phyloP scores from a whole-genome alignment of 2,113 vertebrate genomes.

The Barbus barbus region DNA sequence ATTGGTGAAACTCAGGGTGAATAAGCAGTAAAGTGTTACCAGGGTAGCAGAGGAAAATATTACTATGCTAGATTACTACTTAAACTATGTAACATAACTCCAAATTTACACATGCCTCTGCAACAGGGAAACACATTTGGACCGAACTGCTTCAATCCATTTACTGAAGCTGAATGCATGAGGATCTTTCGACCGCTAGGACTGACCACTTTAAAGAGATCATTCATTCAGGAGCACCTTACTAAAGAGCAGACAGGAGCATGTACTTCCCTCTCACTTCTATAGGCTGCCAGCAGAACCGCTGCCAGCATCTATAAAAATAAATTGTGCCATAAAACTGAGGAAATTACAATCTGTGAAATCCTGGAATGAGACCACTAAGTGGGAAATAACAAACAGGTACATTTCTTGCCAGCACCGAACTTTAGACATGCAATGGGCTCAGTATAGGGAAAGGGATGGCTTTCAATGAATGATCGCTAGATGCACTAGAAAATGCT shows the following conservation, averaged over 20 bases:
- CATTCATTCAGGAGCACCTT: constrained; percentile 33
- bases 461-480: background rate
- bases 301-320: constrained; percentile 62
- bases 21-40: constrained; percentile 50
- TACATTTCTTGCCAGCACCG: constrained; percentile 40
- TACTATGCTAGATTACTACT: constrained; percentile 5
- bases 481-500: background rate
- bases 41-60: constrained; percentile 39
- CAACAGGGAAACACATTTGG: constrained; percentile 4
- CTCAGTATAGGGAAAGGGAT: background rate
- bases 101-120: background rate
- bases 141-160: constrained; percentile 3
- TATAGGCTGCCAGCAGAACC: constrained; percentile 47
- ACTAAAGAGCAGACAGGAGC: constrained; percentile 41
- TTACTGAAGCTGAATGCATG: background rate
- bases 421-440: constrained; percentile 19
- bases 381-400: constrained; percentile 60
- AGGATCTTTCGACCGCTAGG: constrained; percentile 30
- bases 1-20: constrained; percentile 48
- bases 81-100: background rate
- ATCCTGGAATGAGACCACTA: constrained; percentile 57
- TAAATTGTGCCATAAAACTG: constrained; percentile 60
- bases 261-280: constrained; percentile 43
- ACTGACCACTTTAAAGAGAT: constrained; percentile 46
- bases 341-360: constrained; percentile 62